phyloP scores from a whole-genome alignment of 1,140 invertebrate species.

The Monochamus saltuarius region DNA sequence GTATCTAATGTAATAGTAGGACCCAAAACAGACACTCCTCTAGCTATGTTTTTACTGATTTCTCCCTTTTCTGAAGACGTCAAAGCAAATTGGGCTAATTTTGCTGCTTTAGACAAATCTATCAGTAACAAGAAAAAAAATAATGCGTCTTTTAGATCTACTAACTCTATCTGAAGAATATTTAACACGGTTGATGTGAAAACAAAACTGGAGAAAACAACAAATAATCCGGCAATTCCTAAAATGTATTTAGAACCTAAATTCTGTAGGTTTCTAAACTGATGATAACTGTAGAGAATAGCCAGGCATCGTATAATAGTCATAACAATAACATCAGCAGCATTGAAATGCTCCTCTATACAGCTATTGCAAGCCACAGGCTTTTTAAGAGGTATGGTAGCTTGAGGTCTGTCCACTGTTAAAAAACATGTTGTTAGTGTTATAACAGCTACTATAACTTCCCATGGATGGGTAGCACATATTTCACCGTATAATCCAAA shows the following conservation, averaged over 20 bases:
- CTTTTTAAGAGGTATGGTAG: slow-evolving; percentile 39
- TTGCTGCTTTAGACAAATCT: slow-evolving; percentile 72
- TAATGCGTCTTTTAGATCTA: slow-evolving; percentile 39
- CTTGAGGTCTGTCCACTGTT: slow-evolving; percentile 66
- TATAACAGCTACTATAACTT: slow-evolving; percentile 87
- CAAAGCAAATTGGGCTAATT: slow-evolving; percentile 70
- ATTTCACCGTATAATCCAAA: slow-evolving; percentile 87
- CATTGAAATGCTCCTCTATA: slow-evolving; percentile 69
- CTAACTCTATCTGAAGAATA: slow-evolving; percentile 34
- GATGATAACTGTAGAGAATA: slow-evolving; percentile 89
- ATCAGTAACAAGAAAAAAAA: slow-evolving; percentile 58
- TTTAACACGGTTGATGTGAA: slow-evolving; percentile 40
- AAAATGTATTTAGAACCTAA: slow-evolving; percentile 91
- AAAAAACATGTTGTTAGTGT: slow-evolving; percentile 84
- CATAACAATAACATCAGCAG: slow-evolving; percentile 85
- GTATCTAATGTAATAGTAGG: slow-evolving; percentile 76
- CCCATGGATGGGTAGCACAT: slow-evolving; percentile 90
- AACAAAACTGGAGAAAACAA: slow-evolving; percentile 74
- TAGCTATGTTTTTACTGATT: slow-evolving; percentile 65
- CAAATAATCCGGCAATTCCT: slow-evolving; percentile 80
- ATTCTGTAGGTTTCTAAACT: slow-evolving; percentile 87
- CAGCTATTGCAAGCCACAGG: slow-evolving; percentile 51
- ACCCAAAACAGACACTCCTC: slow-evolving; percentile 72
- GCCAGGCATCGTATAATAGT: slow-evolving; percentile 87
- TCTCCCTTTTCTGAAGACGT: slow-evolving; percentile 63